Evolutionary conservation across 2,113 vertebrate species (phyloP).

Genomic region (Pristiophorus japonicus): DNA sequence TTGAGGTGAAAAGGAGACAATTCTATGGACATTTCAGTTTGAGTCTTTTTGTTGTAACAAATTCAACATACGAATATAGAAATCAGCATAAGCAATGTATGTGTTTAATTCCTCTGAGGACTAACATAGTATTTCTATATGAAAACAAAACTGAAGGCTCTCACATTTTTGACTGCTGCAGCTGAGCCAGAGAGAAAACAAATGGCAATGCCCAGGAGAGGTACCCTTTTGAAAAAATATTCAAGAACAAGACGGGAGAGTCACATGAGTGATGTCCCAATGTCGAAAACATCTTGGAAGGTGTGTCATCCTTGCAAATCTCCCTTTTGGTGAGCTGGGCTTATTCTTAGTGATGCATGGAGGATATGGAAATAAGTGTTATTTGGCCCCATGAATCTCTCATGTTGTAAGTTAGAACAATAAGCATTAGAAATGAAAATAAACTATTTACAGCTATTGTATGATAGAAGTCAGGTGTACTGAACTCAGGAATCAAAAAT

Average conservation of each 20-base stretch:
- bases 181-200: background rate
- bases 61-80: background rate
- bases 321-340: background rate
- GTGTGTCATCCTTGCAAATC: background rate
- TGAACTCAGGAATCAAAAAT: background rate
- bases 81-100: background rate
- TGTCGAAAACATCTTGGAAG: background rate
- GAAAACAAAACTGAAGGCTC: background rate
- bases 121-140: background rate
- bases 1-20: background rate
- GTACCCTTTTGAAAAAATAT: background rate
- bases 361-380: background rate
- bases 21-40: background rate
- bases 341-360: background rate
- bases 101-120: background rate
- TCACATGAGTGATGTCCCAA: background rate
- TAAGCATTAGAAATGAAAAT: background rate
- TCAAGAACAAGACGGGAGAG: background rate
- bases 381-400: background rate
- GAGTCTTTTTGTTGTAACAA: background rate
- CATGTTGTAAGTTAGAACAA: background rate
- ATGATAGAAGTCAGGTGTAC: background rate
- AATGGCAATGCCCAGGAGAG: background rate
- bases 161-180: too few species aligned
- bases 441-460: background rate